Evolutionary conservation across 2,888 invertebrate genomes (phyloP), one percentile per base, ranked within the genome.

Genomic region (Linnaemya vulpina): DNA sequence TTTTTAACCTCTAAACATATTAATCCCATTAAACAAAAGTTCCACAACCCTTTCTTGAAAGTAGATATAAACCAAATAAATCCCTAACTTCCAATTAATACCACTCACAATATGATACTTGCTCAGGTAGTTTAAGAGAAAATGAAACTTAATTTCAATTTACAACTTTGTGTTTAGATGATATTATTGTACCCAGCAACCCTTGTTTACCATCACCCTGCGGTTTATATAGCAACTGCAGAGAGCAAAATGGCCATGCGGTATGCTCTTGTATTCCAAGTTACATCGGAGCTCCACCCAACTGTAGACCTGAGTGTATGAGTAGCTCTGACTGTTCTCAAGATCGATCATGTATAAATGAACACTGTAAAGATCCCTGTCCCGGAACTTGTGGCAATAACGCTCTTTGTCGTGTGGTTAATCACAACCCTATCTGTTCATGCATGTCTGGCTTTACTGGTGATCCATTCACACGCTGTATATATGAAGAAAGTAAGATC

Each of bases 361-460:
- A 96, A 90, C 96, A 94, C 92, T 97, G 97, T 90, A 94, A 94
- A 85, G 96, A 97, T 92, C 97, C 97, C 65, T 97, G 97, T 91
- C 94, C 95, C 49, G 96, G 96, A 84, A 95, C 96, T n/a, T 97
- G 97, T 90, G 97, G 97, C 35, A 93, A 94, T 83, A 95, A 96
- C 92, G 96, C 97, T 3, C 94, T 95, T 87, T 97, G 97, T 90
- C 95, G 95, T 88, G 96, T 96, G 17, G 95, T 97, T 67, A 96
- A 96, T 92, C 97, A 97, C 91, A 96, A 96, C 91, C 96, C 97
- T 53, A 94, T 96, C 86, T 97, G 97, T 93, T 96, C 95, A 91
- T 97, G 97, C 91, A 94, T 94, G 71, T 93, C 94, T 87, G 96
- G 95, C 88, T 95, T 94, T 91, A 94, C 94, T 49, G 97, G 97